A percentile compares a stretch with the other conserved stretches of the same genome.
These are phyloP conservation scores for Drosophila kikkawai DNA, from an alignment of 1,140 invertebrate genomes.

Conservation along the genomic window DNA sequence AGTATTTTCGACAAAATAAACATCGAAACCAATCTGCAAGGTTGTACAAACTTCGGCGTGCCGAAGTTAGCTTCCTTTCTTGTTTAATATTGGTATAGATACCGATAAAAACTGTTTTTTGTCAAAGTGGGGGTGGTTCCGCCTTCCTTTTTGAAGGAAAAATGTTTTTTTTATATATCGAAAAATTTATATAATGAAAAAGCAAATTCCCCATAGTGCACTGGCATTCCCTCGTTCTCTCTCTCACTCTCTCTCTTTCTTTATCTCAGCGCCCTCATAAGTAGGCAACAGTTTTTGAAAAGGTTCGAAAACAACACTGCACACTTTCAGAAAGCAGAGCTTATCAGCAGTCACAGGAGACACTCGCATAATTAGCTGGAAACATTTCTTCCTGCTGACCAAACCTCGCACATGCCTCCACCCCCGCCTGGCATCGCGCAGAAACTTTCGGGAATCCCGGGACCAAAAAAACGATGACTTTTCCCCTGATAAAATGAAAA, in stretches of 20 bases:
- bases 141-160: no score
- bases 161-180: no score
- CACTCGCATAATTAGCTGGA: conserved; percentile 67
- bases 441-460: conserved; percentile 18
- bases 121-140: no score
- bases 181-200: no score
- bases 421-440: background rate
- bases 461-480: conserved; percentile 59
- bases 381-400: conserved; percentile 14
- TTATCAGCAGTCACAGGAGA: conserved; percentile 54
- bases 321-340: conserved; percentile 17
- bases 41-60: no score
- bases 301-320: background rate
- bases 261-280: conserved; percentile 7
- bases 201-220: no score
- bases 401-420: background rate
- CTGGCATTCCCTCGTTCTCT: background rate
- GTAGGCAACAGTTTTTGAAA: conserved; percentile 42
- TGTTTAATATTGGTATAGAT: no score
- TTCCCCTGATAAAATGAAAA: conserved; percentile 59
- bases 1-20: no score
- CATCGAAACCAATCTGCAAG: no score
- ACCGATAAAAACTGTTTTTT: no score
- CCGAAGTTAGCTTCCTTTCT: no score
- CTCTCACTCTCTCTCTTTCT: background rate